Conservation (phyloP, 2,113 vertebrate species). For the Calyptomena viridis region DNA sequence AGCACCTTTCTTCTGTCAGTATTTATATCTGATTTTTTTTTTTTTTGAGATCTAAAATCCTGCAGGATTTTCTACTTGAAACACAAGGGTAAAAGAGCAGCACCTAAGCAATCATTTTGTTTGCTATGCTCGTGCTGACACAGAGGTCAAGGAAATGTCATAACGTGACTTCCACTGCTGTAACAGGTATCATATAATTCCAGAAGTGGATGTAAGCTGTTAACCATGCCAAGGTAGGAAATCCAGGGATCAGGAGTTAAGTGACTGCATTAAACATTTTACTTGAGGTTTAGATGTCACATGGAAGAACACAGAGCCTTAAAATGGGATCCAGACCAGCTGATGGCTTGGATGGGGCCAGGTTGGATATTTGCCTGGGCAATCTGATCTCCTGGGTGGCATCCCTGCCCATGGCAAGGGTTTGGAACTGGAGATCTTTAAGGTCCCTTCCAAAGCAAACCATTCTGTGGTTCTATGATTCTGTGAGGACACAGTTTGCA, state of each 20-base stretch:
- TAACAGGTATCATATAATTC: not conserved
- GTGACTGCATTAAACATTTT: not conserved
- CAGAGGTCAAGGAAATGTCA: not conserved
- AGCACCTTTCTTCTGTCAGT: not conserved
- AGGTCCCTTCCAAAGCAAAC: not conserved
- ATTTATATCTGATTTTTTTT: not conserved
- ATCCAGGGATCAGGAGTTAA: not conserved
- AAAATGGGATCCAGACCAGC: not conserved
- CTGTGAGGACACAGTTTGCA: not conserved
- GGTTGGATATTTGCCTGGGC: not conserved
- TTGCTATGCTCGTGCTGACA: not conserved
- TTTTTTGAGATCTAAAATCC: not conserved
- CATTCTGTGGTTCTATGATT: not conserved
- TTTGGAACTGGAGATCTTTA: fast-evolving
- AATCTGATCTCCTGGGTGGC: not conserved
- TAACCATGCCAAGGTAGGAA: not conserved
- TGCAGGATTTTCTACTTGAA: not conserved
- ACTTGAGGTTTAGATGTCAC: not conserved
- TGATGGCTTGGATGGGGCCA: not conserved
- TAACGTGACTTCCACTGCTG: not conserved
- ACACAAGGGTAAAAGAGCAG: not conserved
- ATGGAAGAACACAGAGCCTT: not conserved
- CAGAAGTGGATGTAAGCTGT: not conserved
- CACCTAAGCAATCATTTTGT: not conserved
- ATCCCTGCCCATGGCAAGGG: not conserved